Conservation (phyloP, 1,140 invertebrate species). For the Procambarus clarkii region DNA sequence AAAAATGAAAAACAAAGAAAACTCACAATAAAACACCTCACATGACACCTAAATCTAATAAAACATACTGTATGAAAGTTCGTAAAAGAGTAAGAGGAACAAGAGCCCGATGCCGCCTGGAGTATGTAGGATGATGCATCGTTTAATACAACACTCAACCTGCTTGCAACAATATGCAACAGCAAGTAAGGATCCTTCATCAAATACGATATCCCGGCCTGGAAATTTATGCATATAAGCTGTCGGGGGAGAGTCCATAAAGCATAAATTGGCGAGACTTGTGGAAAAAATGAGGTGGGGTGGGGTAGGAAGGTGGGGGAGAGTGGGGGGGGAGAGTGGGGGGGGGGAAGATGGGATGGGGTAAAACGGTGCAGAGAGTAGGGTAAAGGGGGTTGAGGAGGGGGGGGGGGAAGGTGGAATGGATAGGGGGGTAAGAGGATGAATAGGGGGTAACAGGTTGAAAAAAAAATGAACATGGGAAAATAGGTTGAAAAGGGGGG, state of each 20-base stretch:
- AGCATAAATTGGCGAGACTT: not conserved
- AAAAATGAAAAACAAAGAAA: no score
- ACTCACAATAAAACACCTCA: no score
- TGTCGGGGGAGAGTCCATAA: not conserved
- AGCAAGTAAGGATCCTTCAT: not conserved
- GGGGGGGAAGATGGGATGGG: not conserved
- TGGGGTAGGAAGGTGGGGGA: no score
- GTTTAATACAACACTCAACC: not conserved
- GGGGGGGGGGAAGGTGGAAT: no score
- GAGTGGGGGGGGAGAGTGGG: not conserved
- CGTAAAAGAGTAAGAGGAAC: no score
- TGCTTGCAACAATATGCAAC: not conserved
- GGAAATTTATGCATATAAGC: slow-evolving; percentile 1
- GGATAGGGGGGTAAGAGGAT: not conserved
- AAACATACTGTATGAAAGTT: no score
- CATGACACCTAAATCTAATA: no score
- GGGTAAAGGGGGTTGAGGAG: not conserved
- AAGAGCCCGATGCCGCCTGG: no score
- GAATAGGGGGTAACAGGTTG: not conserved
- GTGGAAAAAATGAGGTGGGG: not conserved
- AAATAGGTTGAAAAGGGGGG: not conserved
- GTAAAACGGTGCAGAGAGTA: not conserved
- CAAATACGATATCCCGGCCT: not conserved
- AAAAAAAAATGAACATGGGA: not conserved
- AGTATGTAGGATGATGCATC: not conserved